A percentile compares a stretch with the other conserved stretches of the same genome.
phyloP scores from a whole-genome alignment of 2,797 vertebrate species.

The Alcedo atthis region DNA sequence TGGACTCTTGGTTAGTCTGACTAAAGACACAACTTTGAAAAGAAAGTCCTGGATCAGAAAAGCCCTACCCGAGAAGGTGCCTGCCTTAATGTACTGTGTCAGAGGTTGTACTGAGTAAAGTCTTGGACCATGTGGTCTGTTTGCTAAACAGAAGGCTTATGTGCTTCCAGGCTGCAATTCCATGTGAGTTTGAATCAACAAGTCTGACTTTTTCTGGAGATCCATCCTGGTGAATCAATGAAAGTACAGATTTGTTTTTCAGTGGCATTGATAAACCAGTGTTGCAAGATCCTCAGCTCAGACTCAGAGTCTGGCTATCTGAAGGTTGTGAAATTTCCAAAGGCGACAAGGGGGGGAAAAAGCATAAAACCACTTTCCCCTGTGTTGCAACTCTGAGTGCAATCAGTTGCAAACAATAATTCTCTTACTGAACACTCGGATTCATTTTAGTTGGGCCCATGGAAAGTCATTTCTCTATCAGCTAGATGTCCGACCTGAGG shows the following conservation, averaged over 20 bases:
- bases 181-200: neutral
- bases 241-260: constrained; percentile 49
- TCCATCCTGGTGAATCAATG: constrained; percentile 35
- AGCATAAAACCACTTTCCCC: neutral
- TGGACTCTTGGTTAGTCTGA: neutral
- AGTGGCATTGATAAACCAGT: constrained; percentile 48
- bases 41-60: neutral
- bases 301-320: constrained; percentile 37
- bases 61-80: neutral
- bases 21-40: neutral
- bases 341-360: neutral
- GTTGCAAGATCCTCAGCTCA: constrained; percentile 60
- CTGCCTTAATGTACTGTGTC: neutral
- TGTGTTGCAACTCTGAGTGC: constrained; percentile 64
- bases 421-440: constrained; percentile 31
- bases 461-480: constrained; percentile 49
- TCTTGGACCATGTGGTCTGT: neutral
- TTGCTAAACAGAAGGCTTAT: neutral
- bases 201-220: neutral
- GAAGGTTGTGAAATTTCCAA: constrained; percentile 68
- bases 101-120: neutral
- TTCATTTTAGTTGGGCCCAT: constrained; percentile 13
- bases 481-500: constrained; percentile 28
- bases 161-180: neutral
- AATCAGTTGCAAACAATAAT: constrained; percentile 37